Base-by-base conservation (phyloP, 1,140 invertebrate genomes). In the Prorops nasuta region DNA sequence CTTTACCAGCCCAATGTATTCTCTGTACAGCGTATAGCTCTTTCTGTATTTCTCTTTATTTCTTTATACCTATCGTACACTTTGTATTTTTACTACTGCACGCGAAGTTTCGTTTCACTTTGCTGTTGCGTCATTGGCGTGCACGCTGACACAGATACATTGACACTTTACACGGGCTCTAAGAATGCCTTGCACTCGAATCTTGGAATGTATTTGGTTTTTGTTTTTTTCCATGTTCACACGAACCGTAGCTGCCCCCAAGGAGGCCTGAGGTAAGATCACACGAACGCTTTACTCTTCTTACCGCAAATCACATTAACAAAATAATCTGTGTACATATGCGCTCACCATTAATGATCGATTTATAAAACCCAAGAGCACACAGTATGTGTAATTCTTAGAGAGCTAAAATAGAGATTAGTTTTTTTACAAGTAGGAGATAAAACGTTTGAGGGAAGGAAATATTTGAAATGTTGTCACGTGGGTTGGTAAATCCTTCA, bases 241-340 rank as follows among this genome's bases (percentile, higher is more conserved):
- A 72, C 79, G 79, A 77, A 80, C 79, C 64, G 69, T 73, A 88
- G 87, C 82, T 86, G 79, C 86, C 87, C 67, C 86, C 87, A 70
- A 84, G 88, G 79, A 89, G 86, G 82, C 88, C 89, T 64, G 89
- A 91, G 88, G 89, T 90, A 86, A 78, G 83, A 67, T 34, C 45
- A 61, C 61, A 62, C 67, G 55, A 45, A 63, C 54, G 66, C 54
- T 54, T 46, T 51, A 17, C 38, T 56, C 40, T 61, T n/a, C n/a
- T n/a, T n/a, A n/a, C n/a, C n/a, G n/a, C n/a, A n/a, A n/a, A n/a
- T n/a, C n/a, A n/a, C n/a, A n/a, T n/a, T n/a, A n/a, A n/a, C n/a
- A n/a, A n/a, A n/a, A n/a, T n/a, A n/a, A n/a, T n/a, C n/a, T n/a
- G n/a, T n/a, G n/a, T n/a, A n/a, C n/a, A n/a, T n/a, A n/a, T n/a